Conservation (phyloP, 2,113 vertebrate genomes). For the Rhea pennata region DNA sequence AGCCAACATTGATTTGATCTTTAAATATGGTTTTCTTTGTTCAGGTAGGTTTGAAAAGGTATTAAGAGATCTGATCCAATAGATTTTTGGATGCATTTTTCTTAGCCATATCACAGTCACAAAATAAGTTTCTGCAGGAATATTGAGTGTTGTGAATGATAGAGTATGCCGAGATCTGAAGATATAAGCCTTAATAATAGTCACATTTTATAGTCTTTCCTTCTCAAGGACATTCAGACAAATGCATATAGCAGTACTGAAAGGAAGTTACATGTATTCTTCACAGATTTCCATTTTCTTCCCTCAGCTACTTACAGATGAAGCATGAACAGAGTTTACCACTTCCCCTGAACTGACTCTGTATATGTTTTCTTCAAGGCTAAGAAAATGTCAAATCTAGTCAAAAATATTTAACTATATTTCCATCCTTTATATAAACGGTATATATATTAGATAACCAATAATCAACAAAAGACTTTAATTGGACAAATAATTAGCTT, state of each 20-base stretch:
- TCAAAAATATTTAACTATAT: background rate
- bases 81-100: conserved; percentile 21
- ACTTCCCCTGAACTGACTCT: background rate
- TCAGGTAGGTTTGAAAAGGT: conserved; percentile 33
- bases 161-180: conserved; percentile 20
- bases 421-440: background rate
- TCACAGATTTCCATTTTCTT: background rate
- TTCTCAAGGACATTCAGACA: conserved; percentile 48
- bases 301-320: background rate
- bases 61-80: conserved; percentile 39
- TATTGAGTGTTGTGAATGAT: conserved; percentile 22
- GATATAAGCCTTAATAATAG: conserved; percentile 48
- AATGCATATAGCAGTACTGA: background rate
- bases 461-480: background rate
- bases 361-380: background rate
- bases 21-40: conserved; percentile 46
- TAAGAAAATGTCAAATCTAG: background rate
- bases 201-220: conserved; percentile 33
- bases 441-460: background rate
- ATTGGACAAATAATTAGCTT: background rate
- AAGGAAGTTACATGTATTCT: background rate
- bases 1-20: conserved; percentile 29
- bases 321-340: background rate
- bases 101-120: conserved; percentile 22
- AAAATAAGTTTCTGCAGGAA: conserved; percentile 22